A percentile compares a stretch with the other conserved stretches of the same genome.
phyloP scores from a whole-genome alignment of 2,113 vertebrate species.

The Toxotes chatareus region DNA sequence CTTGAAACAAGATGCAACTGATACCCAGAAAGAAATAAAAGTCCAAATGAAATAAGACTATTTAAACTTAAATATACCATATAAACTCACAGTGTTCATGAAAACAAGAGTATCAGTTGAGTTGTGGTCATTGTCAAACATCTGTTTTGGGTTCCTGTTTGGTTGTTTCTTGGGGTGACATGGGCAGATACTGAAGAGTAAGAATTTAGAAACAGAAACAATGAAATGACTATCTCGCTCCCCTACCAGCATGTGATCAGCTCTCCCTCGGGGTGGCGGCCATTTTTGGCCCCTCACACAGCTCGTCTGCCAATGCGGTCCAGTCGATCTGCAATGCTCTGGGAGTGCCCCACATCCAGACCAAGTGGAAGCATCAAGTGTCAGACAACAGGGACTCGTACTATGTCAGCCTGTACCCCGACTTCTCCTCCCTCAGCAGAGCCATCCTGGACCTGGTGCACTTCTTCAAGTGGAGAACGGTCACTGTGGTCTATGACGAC shows the following conservation, averaged over 20 bases:
- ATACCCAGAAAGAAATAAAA: not conserved
- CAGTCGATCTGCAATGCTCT: conserved; percentile 86
- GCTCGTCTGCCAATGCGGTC: conserved; percentile 86
- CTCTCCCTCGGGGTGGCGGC: conserved; percentile 97
- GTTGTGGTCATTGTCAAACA: not conserved
- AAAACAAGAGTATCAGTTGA: too few species aligned
- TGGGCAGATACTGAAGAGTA: not conserved
- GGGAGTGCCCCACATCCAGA: conserved; percentile 93
- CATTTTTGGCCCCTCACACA: conserved; percentile 91
- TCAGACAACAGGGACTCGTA: conserved; percentile 98
- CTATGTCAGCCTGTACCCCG: conserved; percentile 97
- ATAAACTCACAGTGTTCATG: not conserved
- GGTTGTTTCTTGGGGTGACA: not conserved
- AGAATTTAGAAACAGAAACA: not conserved
- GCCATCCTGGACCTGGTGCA: conserved; percentile 98
- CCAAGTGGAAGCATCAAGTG: conserved; percentile 98
- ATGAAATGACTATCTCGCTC: not conserved
- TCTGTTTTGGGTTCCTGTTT: not conserved
- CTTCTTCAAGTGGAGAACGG: conserved; percentile 99
- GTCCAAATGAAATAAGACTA: not conserved
- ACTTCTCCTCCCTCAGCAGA: conserved; percentile 96
- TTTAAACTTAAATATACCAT: not conserved
- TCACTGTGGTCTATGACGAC: conserved; percentile 90
- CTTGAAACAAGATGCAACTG: not conserved
- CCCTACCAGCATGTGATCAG: conserved; percentile 93